phyloP scores from a whole-genome alignment of 2,797 vertebrate species.

The Adrianichthys oophorus region DNA sequence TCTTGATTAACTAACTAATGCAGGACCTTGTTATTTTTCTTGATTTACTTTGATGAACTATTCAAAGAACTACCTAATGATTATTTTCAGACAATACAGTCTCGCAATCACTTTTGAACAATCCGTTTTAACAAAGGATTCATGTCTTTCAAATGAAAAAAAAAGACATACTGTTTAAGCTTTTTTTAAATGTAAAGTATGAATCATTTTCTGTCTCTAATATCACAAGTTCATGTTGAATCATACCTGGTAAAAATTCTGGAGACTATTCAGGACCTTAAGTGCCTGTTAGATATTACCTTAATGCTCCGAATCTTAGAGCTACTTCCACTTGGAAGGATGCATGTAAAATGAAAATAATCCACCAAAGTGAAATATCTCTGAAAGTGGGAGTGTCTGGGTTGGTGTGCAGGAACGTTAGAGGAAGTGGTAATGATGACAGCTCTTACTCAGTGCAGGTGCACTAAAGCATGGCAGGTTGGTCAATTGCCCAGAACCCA shows the following conservation, averaged over 20 bases:
- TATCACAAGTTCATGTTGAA: slow-evolving; percentile 51
- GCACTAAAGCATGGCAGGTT: slow-evolving; percentile 81
- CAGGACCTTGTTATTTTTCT: slow-evolving; percentile 33
- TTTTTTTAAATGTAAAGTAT: slow-evolving; percentile 24
- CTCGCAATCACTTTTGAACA: slow-evolving; percentile 50
- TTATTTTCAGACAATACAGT: slow-evolving; percentile 55
- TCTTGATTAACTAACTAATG: slow-evolving; percentile 58
- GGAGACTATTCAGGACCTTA: slow-evolving; percentile 40
- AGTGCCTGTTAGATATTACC: slow-evolving; percentile 53
- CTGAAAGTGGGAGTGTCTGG: slow-evolving; percentile 72
- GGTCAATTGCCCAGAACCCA: slow-evolving; percentile 84
- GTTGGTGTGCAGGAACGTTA: slow-evolving; percentile 76
- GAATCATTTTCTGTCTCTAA: background rate
- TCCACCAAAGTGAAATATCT: slow-evolving; percentile 74
- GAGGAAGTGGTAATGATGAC: slow-evolving; percentile 84
- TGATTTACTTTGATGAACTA: slow-evolving; percentile 56
- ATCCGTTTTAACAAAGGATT: slow-evolving; percentile 44
- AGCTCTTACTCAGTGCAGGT: slow-evolving; percentile 82
- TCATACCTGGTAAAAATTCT: slow-evolving; percentile 40
- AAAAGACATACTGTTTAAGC: slow-evolving; percentile 35
- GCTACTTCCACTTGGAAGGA: slow-evolving; percentile 44
- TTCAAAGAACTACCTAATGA: slow-evolving; percentile 51
- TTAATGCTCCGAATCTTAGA: slow-evolving; percentile 38
- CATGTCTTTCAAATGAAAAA: slow-evolving; percentile 46
- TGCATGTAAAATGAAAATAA: slow-evolving; percentile 61